Evolutionary conservation across 2,888 invertebrate genomes (phyloP), one percentile per base, ranked within the genome.

Genomic region (Drosophila barbarae): DNA sequence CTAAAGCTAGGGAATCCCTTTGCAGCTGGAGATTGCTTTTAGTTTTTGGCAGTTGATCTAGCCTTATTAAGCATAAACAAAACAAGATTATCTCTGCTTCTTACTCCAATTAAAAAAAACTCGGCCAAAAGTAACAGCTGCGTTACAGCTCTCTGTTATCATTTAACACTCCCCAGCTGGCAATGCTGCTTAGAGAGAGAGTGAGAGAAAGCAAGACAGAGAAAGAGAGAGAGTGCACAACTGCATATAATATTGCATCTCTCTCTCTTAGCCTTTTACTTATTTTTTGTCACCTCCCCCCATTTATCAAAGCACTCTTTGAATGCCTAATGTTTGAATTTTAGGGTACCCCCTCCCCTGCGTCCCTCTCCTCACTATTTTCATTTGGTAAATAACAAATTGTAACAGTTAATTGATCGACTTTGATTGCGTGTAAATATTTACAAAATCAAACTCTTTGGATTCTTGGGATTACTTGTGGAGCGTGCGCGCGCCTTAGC

Each of bases 401-500:
- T 32, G 47, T 34, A 23, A 15, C 35, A n/a, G 23, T 46, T 60
- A 60, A 60, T 60, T 60, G 59, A 60, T 61, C 38, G 32, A 26
- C 46, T 18, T 46, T 60, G 59, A 60, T 60, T 60, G 36, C 15
- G 15, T 38, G 59, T 60, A 61, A 60, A 60, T 60, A 60, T 60
- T 60, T 60, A 60, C 59, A 26, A 65, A 36, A 63, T 51, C 63
- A 44, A 38, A 65, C 21, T 28, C 34, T 47, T 46, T 28, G 61
- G 63, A 69, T 60, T 42, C 52, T 44, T 52, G 51, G 65, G 58
- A 82, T 84, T 81, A 84, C 84, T 84, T 83, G 85, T 80, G 73
- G 77, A 85, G 78, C 69, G 74, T 77, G 68, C 76, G 67, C 70
- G 70, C 72, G 72, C 78, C 70, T 69, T 77, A 70, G 75, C 86